phyloP scores from a whole-genome alignment of 2,888 invertebrate species.

The Drosophila rubida region DNA sequence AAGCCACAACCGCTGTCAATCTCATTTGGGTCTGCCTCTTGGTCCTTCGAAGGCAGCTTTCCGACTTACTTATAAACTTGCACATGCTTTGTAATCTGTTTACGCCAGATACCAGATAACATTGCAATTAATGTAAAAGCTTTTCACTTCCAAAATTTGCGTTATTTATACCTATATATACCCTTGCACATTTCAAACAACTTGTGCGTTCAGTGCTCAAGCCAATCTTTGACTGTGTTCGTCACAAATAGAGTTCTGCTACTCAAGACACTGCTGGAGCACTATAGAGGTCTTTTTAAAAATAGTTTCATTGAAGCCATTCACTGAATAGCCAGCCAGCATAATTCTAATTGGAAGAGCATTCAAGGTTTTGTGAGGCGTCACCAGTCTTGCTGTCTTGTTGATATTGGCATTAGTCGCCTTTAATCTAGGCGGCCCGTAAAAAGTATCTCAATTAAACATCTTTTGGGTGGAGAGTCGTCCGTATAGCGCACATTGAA shows the following conservation, averaged over 20 bases:
- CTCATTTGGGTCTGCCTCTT: constrained; percentile 35
- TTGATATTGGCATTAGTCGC: constrained; percentile 6
- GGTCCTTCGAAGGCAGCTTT: constrained; percentile 39
- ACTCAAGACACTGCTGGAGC: neutral
- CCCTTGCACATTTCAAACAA: neutral
- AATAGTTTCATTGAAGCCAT: neutral
- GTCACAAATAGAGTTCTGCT: too few species aligned
- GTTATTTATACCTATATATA: constrained; percentile 8
- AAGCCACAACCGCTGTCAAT: constrained; percentile 71
- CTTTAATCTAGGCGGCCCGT: constrained; percentile 8
- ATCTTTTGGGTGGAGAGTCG: constrained; percentile 26
- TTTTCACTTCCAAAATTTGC: constrained; percentile 56
- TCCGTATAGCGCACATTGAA: constrained; percentile 31
- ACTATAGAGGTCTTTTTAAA: neutral
- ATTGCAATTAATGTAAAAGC: constrained; percentile 81
- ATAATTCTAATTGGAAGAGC: neutral
- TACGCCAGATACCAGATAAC: constrained; percentile 60
- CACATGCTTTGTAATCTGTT: constrained; percentile 56
- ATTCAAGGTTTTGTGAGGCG: constrained; percentile 1
- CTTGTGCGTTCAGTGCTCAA: neutral
- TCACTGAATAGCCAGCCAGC: too few species aligned
- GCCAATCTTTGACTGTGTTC: neutral
- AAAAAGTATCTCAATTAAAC: constrained; percentile 64
- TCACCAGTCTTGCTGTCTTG: neutral
- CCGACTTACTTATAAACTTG: constrained; percentile 19